phyloP scores from a whole-genome alignment of 2,113 vertebrate genomes.

The Natator depressus region DNA sequence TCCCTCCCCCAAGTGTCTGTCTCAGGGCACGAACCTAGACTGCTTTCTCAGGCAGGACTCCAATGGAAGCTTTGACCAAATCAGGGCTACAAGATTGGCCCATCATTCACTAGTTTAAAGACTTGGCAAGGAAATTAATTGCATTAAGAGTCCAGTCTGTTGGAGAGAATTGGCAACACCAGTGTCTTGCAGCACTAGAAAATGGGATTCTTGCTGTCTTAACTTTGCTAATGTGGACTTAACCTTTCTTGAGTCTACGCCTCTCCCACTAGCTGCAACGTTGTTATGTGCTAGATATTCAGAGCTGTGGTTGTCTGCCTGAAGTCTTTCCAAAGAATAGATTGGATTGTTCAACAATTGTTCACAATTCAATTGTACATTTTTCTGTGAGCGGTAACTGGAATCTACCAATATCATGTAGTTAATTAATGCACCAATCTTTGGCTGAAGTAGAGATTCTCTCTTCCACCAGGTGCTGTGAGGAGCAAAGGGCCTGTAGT shows the following conservation, averaged over 20 bases:
- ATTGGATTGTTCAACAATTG: neutral
- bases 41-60: neutral
- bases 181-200: neutral
- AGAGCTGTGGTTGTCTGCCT: rapidly evolving
- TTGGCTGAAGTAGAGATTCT: rapidly evolving
- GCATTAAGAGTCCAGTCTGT: neutral
- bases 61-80: neutral
- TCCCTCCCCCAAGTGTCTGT: neutral
- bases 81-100: neutral
- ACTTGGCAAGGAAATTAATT: neutral
- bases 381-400: neutral
- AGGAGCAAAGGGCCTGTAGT: slow-evolving; percentile 96
- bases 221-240: neutral
- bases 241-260: neutral
- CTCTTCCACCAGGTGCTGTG: slow-evolving; percentile 80
- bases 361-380: neutral
- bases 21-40: neutral
- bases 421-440: rapidly evolving
- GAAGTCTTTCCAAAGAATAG: neutral
- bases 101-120: neutral
- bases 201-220: neutral
- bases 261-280: neutral
- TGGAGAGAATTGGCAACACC: neutral
- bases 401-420: rapidly evolving
- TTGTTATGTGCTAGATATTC: neutral